Conservation (phyloP, 2,888 invertebrate genomes). For the Drosophila buzzatii region DNA sequence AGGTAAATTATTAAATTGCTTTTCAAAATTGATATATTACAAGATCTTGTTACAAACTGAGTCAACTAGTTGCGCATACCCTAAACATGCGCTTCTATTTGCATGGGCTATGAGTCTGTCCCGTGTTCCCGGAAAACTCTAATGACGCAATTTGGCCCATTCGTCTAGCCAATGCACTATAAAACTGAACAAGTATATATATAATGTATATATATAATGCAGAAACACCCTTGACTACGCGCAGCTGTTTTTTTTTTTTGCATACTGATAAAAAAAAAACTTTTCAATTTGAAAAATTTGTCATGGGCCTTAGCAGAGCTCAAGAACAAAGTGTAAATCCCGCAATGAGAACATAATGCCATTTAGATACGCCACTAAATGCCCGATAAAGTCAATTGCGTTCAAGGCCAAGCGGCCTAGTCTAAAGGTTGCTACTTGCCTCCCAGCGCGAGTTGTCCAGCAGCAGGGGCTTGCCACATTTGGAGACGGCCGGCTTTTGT, state of each 20-base stretch:
- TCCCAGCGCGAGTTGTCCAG: constrained; percentile 84
- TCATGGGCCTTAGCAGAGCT: neutral
- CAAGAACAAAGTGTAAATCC: constrained; percentile 12
- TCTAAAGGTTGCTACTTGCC: constrained; percentile 80
- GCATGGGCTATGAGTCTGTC: neutral
- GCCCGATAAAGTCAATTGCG: constrained; percentile 8
- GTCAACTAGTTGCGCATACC: neutral
- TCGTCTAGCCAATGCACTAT: neutral
- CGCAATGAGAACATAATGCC: constrained; percentile 21
- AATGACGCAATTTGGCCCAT: constrained; percentile 36
- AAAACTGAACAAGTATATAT: neutral
- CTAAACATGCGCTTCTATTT: neutral
- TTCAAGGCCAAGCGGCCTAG: constrained; percentile 18
- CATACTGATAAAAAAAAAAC: neutral
- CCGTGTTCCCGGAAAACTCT: constrained; percentile 14
- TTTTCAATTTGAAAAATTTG: constrained; percentile 1
- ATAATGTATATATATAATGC: neutral
- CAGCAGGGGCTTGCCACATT: constrained; percentile 83
- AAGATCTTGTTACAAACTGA: neutral
- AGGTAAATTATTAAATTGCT: neutral
- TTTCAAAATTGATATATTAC: too few species aligned
- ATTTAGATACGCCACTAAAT: constrained; percentile 15
- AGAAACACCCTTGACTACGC: neutral
- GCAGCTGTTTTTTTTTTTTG: constrained; percentile 1
- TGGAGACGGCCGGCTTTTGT: constrained; percentile 73